Conservation (phyloP, 2,113 vertebrate genomes). For the Dipodomys ordii region DNA sequence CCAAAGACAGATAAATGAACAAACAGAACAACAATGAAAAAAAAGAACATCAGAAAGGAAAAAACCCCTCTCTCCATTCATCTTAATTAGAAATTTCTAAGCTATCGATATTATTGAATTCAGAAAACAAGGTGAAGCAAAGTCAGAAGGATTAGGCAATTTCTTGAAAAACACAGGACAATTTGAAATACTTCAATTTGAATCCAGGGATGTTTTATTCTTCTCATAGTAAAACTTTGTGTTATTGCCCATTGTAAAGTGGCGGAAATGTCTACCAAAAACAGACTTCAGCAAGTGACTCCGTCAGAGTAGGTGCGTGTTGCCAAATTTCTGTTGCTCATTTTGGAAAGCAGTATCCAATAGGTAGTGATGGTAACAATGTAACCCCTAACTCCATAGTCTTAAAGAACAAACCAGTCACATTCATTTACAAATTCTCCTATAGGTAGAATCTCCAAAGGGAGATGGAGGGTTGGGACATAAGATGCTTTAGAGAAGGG, state of each 20-base stretch:
- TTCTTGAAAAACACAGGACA: background rate
- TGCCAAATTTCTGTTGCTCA: background rate
- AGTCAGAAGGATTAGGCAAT: background rate
- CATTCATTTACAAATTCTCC: background rate
- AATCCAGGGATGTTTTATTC: background rate
- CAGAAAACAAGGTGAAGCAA: background rate
- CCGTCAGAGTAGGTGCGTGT: background rate
- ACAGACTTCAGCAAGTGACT: background rate
- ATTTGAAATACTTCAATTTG: background rate
- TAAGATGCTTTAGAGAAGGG: background rate
- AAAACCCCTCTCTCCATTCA: background rate
- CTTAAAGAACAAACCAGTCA: background rate
- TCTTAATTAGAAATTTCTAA: background rate
- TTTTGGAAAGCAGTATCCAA: background rate
- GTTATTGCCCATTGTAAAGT: background rate
- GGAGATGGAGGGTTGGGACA: no score
- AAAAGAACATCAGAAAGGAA: no score
- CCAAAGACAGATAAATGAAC: no score
- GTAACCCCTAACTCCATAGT: background rate
- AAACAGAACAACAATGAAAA: no score
- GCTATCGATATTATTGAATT: background rate
- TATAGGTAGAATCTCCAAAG: background rate
- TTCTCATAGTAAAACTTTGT: background rate
- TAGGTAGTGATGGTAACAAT: background rate
- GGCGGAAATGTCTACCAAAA: background rate